Base-by-base conservation (phyloP, 2,888 invertebrate genomes). In the Emmelina monodactyla region DNA sequence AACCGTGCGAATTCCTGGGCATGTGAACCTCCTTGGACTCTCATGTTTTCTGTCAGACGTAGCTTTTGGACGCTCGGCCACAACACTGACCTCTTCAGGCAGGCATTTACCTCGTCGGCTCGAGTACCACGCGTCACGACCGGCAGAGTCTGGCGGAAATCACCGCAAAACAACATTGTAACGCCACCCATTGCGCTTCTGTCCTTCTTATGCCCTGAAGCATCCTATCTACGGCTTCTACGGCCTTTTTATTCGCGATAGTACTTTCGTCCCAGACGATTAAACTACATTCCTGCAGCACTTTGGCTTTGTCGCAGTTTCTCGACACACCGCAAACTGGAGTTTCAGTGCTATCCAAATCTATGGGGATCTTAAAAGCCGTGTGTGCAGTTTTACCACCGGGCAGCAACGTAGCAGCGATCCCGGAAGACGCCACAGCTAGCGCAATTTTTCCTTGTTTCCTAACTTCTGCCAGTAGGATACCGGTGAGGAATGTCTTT, bases 321-420 rank as follows among this genome's bases (percentile, higher is more conserved):
- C 30, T n/a, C 22, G 31, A 25, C 2, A 37, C 22, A 7, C n/a
- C 11, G 31, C 35, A 35, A 1, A 33, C 19, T 13, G 38, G 35
- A 15, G 33, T 33, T 12, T 38, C 28, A 3, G 15, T 31, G 25
- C 30, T 22, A 11, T 28, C 19, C 14, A 38, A 31, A 28, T 35
- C 31, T 5, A 31, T 33, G 12, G 32, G 32, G 2, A 32, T 19
- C 10, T 32, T 32, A 13, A 32, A 32, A 5, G 9, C 9, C 19
- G 19, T 19, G 9, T 19, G 19, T 5, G 19, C 19, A 9, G 19
- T 19, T 19, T 19, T 19, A 9, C 19, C 19, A 19, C 19, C 19
- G 19, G 19, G 19, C 5, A 19, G 19, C 9, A 19, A 19, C 9
- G 19, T 19, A 9, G 19, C 19, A 5, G 19, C 19, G 9, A 19